These are phyloP conservation scores for Ditylenchus dipsaci DNA, from an alignment of 1,140 invertebrate genomes.

Conservation along the genomic window DNA sequence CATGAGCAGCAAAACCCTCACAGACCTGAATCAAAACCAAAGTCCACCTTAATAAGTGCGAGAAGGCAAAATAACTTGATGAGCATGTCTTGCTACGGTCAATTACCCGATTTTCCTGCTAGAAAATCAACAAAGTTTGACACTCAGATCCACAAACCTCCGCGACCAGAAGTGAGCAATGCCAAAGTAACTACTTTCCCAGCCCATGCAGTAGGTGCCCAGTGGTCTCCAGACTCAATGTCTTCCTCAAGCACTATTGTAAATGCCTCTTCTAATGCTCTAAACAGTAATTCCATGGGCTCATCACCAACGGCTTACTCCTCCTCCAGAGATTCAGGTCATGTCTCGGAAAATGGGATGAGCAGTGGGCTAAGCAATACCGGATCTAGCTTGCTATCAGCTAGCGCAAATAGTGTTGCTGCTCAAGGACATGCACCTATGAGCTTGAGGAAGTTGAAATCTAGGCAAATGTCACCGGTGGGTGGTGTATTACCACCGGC, in stretches of 20 bases:
- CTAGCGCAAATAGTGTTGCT: too few relatives aligned
- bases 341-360: neutral
- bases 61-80: neutral
- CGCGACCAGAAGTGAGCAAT: too few relatives aligned
- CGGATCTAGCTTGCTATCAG: neutral
- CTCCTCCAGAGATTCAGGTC: neutral
- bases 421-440: neutral
- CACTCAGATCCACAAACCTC: too few relatives aligned
- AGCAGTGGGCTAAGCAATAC: neutral
- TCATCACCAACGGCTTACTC: neutral
- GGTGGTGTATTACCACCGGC: neutral
- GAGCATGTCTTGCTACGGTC: conserved; percentile 2
- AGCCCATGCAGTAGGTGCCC: neutral
- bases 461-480: neutral
- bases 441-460: neutral
- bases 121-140: neutral
- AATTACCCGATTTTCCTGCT: neutral
- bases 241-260: neutral
- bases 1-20: neutral
- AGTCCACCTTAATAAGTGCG: neutral
- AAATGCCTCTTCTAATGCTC: too few relatives aligned
- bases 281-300: neutral
- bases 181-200: neutral
- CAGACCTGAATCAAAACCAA: neutral
- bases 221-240: neutral